These are phyloP conservation scores for Coboldia fuscipes DNA, from an alignment of 1,140 invertebrate genomes.

Conservation along the genomic window DNA sequence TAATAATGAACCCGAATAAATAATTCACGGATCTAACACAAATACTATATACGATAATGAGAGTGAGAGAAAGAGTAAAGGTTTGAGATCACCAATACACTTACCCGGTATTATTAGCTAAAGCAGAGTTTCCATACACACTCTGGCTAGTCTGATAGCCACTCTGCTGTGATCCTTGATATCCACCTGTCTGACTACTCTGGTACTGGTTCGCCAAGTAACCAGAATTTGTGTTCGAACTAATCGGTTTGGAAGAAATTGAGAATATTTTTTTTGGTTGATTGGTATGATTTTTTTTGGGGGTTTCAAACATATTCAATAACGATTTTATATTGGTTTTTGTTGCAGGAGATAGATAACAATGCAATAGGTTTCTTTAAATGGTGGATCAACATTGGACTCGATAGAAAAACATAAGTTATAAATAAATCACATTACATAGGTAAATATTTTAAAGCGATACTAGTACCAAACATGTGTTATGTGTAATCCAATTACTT, in stretches of 20 bases:
- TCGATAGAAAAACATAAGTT: too few species aligned
- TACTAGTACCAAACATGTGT: too few species aligned
- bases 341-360: too few species aligned
- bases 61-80: not conserved
- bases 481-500: too few species aligned
- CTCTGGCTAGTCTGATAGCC: conserved; percentile 22
- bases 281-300: not conserved
- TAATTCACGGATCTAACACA: too few species aligned
- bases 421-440: too few species aligned
- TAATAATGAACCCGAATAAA: too few species aligned
- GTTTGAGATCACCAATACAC: conserved; percentile 5
- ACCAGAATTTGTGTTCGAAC: conserved; percentile 19
- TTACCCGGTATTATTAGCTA: conserved; percentile 20
- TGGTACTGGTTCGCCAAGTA: conserved; percentile 12
- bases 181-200: conserved; percentile 10
- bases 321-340: too few species aligned
- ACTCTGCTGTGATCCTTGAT: conserved; percentile 20
- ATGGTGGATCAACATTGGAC: too few species aligned
- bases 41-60: not conserved
- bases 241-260: conserved; percentile 5
- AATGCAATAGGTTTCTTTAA: too few species aligned
- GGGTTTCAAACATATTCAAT: too few species aligned
- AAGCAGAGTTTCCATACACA: conserved; percentile 21
- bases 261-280: conserved; percentile 2
- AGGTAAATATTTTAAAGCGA: too few species aligned